phyloP scores from a whole-genome alignment of 2,113 vertebrate species.

The Reinhardtius hippoglossoides region DNA sequence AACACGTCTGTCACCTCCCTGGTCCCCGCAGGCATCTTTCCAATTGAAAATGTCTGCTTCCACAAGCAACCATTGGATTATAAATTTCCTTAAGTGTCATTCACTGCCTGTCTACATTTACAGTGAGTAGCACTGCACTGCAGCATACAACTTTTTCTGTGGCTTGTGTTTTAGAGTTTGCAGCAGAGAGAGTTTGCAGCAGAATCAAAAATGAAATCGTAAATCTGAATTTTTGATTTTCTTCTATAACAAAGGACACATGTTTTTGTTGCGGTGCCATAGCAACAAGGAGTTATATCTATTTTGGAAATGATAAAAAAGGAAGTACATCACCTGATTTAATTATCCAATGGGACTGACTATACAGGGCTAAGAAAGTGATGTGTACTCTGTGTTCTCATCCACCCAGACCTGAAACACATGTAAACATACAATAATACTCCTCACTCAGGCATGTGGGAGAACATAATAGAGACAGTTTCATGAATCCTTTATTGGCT shows the following conservation, averaged over 20 bases:
- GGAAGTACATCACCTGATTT: not conserved
- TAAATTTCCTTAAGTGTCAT: conserved; percentile 14
- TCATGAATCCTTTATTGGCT: conserved; percentile 9
- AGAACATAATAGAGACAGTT: not conserved
- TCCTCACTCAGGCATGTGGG: not conserved
- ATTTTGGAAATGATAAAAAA: conserved; percentile 1
- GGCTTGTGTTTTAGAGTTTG: conserved; percentile 13
- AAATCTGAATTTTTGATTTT: not conserved
- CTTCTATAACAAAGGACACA: conserved; percentile 10
- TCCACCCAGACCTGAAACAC: not conserved
- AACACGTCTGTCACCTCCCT: conserved; percentile 24
- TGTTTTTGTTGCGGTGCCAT: conserved; percentile 25
- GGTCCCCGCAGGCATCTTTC: conserved; percentile 27
- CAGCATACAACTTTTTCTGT: conserved; percentile 28
- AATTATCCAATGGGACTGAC: not conserved
- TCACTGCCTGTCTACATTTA: not conserved
- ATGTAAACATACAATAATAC: not conserved
- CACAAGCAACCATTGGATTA: conserved; percentile 7
- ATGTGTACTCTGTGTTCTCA: not conserved
- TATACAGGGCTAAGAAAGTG: not conserved
- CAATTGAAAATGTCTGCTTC: conserved; percentile 32
- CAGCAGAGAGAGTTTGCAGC: conserved; percentile 1
- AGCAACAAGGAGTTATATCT: conserved; percentile 31
- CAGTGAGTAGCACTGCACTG: not conserved
- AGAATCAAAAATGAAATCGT: conserved; percentile 19